Evolutionary conservation across 2,797 vertebrate species (phyloP).

Genomic region (Cossypha heuglini): DNA sequence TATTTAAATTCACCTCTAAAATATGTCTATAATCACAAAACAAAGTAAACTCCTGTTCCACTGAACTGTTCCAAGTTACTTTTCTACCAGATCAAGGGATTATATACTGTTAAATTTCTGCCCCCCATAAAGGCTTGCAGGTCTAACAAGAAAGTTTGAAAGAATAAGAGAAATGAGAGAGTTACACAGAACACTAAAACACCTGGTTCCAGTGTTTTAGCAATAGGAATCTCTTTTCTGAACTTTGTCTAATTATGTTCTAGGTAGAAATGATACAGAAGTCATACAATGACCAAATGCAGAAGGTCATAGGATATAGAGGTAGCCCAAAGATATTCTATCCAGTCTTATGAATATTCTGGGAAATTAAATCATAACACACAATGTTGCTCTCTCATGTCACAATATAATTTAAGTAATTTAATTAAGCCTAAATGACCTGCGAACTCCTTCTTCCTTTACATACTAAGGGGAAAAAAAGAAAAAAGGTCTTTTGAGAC

Average conservation of each 20-base stretch:
- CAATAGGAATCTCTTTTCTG: background rate
- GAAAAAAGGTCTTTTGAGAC: background rate
- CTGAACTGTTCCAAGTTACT: background rate
- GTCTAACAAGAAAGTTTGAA: background rate
- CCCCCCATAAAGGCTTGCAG: background rate
- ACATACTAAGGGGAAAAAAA: background rate
- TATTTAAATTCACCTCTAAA: background rate
- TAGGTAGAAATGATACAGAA: background rate
- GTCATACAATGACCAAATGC: background rate
- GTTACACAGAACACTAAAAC: background rate
- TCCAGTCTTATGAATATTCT: background rate
- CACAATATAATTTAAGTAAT: background rate
- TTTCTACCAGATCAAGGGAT: background rate
- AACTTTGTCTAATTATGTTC: background rate
- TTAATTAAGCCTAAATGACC: background rate
- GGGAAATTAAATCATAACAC: background rate
- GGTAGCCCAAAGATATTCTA: background rate
- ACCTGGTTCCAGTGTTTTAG: background rate
- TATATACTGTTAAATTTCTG: background rate
- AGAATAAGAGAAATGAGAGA: background rate
- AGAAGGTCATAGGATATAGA: background rate
- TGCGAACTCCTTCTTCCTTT: background rate
- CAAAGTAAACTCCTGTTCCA: background rate
- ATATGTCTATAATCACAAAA: background rate
- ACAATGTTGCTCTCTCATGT: background rate